Percentiles rank a stretch among this genome's conserved stretches.
phyloP scores from a whole-genome alignment of 2,888 invertebrate genomes.

The Scelioninae gen. 1 region DNA sequence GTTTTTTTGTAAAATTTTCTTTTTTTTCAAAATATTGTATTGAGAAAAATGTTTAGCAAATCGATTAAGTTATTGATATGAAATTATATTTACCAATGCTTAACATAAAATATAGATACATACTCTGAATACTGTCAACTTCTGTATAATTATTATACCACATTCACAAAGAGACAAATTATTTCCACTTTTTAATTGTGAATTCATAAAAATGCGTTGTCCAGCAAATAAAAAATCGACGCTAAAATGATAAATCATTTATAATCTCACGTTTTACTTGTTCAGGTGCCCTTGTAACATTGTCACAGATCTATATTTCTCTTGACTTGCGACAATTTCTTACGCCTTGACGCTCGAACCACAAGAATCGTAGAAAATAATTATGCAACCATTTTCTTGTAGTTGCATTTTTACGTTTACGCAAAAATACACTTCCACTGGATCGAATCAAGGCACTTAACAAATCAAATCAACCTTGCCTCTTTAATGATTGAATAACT shows the following conservation, averaged over 20 bases:
- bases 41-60: no score
- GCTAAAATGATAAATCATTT: slow-evolving; percentile 58
- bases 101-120: no score
- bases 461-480: slow-evolving; percentile 65
- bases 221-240: slow-evolving; percentile 33
- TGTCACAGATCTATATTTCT: slow-evolving; percentile 64
- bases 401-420: slow-evolving; percentile 56
- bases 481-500: slow-evolving; percentile 65
- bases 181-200: slow-evolving; percentile 11
- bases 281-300: slow-evolving; percentile 61
- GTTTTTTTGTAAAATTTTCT: no score
- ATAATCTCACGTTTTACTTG: slow-evolving; percentile 58
- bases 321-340: slow-evolving; percentile 52
- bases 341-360: slow-evolving; percentile 38
- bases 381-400: slow-evolving; percentile 66
- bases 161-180: no score
- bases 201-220: slow-evolving; percentile 31
- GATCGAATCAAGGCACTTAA: slow-evolving; percentile 64
- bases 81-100: no score
- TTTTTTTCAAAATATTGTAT: no score
- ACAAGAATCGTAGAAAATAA: slow-evolving; percentile 62
- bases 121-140: no score
- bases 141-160: no score
- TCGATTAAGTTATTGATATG: no score
- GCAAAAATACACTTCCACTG: slow-evolving; percentile 65